Base-by-base conservation (phyloP, 2,888 invertebrate species). In the Campopleginae sp. region DNA sequence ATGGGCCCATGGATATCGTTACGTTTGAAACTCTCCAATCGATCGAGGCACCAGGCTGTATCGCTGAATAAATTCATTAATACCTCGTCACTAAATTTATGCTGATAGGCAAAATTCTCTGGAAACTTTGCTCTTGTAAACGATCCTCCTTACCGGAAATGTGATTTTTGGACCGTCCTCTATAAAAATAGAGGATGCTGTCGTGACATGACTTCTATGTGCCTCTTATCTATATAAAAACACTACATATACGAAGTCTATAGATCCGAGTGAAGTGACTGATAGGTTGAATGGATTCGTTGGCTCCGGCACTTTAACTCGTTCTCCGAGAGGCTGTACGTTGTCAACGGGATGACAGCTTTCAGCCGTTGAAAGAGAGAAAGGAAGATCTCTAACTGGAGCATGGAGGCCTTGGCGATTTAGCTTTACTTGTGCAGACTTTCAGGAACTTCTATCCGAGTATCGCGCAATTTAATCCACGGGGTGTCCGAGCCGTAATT, bases 271-370 rank as follows among this genome's bases (percentile, higher is more conserved):
- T 48, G 46, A 51, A 76, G 75, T 63, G 51, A 70, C 65, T 80
- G 76, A 87, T 83, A 68, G 79, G 68, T 78, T 84, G 86, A 86
- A 86, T 86, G 86, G 86, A 88, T 84, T 89, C 87, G 88, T 89
- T 90, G 86, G 86, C 80, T 84, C 83, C 38, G 75, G 75, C 81
- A 70, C 75, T 81, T 70, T 76, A 76, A 61, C 51, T 74, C 75
- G 19, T 33, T 38, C 44, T 42, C 8, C 46, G 63, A 63, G 87
- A 90, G 89, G 86, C 87, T 89, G 85, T 79, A 74, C 74, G 71
- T 83, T 88, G 89, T 89, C 90, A 77, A 86, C 66, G 82, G 66
- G 82, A 86, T 88, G 90, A 90, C 89, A 88, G 82, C 87, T 80
- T 84, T 87, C 90, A 89, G 44, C 27, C 27, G 14, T 27, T 31